Conservation (phyloP, 1,140 invertebrate species). For the Calosoma granatense region DNA sequence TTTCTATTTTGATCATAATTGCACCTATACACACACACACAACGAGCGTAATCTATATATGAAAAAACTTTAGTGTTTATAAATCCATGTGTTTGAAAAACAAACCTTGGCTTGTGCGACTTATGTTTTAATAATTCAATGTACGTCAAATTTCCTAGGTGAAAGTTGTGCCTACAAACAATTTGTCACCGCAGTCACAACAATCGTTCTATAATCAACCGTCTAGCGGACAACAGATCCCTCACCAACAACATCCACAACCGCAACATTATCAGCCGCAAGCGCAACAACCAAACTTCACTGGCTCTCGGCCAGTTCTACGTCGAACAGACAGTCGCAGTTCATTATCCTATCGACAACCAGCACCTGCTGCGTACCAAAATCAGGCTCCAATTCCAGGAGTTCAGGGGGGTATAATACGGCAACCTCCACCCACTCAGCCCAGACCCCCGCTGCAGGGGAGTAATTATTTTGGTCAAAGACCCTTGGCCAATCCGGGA, state of each 20-base stretch:
- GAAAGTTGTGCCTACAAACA: background rate
- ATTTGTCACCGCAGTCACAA: constrained; percentile 13
- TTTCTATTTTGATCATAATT: constrained; percentile 2
- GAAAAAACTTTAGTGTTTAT: too few relatives aligned
- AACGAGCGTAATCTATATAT: background rate
- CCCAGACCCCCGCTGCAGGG: background rate
- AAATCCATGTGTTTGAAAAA: too few relatives aligned
- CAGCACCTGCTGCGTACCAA: background rate
- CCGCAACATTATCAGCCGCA: constrained; percentile 1
- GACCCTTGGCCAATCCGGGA: background rate
- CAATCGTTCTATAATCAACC: constrained; percentile 15
- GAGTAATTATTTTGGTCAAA: background rate
- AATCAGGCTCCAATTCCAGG: background rate
- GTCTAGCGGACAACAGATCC: constrained; percentile 15
- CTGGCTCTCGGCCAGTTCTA: background rate
- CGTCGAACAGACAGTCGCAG: background rate
- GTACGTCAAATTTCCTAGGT: background rate
- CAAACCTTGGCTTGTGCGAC: background rate
- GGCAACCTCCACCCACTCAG: background rate
- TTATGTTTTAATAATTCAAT: background rate
- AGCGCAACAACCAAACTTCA: background rate
- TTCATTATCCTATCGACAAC: background rate
- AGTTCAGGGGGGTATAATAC: background rate
- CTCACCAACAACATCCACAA: background rate
- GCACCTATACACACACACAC: background rate